These are phyloP conservation scores for Tipula unca DNA, from an alignment of 2,888 invertebrate species.

Conservation along the genomic window DNA sequence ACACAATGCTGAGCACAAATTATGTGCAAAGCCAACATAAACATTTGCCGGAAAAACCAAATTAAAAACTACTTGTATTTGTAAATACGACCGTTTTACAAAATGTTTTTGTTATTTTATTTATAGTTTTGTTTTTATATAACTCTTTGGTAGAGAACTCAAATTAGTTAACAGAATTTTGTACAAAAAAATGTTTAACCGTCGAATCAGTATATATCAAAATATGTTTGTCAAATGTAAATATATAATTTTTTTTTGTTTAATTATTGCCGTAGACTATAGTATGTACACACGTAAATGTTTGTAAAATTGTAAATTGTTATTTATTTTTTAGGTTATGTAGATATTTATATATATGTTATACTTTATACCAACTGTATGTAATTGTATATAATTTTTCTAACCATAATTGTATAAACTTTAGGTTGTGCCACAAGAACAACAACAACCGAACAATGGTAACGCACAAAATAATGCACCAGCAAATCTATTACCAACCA, in stretches of 20 bases:
- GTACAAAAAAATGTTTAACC: neutral
- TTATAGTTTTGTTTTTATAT: neutral
- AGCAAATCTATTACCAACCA: neutral
- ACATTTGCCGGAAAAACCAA: neutral
- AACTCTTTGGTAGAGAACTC: neutral
- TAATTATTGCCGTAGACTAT: neutral
- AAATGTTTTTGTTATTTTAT: neutral
- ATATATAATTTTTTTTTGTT: neutral
- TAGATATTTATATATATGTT: neutral
- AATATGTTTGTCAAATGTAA: neutral
- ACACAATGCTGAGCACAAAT: neutral
- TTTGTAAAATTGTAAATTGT: neutral
- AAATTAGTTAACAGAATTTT: neutral
- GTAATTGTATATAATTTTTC: neutral
- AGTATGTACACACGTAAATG: neutral
- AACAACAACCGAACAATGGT: neutral
- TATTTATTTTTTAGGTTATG: neutral
- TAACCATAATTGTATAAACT: constrained; percentile 2
- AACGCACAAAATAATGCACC: constrained; percentile 16
- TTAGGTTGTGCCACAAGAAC: neutral
- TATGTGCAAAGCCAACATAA: neutral
- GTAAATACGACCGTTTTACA: neutral
- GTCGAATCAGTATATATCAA: neutral
- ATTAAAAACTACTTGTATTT: neutral
- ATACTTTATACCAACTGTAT: neutral